Base-by-base conservation (phyloP, 1,140 invertebrate species). In the Drosophila ogumai region DNA sequence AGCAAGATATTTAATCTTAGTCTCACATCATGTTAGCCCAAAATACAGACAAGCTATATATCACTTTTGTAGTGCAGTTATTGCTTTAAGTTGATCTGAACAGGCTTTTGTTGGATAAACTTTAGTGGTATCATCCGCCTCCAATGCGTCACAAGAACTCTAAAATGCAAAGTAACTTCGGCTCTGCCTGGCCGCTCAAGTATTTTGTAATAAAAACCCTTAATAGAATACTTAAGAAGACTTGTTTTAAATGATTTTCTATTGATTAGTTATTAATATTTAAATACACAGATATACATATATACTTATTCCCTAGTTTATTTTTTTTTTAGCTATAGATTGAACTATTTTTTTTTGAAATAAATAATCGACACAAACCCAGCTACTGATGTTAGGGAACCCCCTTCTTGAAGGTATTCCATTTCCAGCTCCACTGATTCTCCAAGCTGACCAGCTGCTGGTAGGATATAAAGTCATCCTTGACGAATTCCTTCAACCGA, bases 351-450 rank as follows among this genome's bases (percentile, higher is more conserved):
- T 38, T 7, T 25, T 59, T 32, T 7, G n/a, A 56, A 56, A 61
- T 55, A 44, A 19, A 46, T 31, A 36, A 19, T 64, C 38, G 3
- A 22, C 40, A 36, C 9, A 17, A 49, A 17, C 4, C 5, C 0
- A 10, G 19, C 2, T 36, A 19, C 15, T 17, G 15, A 9, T 36
- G 50, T 72, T 22, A 72, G 12, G 66, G 52, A 41, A 31, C 7
- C 0, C 41, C 54, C 12, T 19, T 59, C 8, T 72, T 72, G 6
- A 72, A 25, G 31, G 31, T 72, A 17, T 59, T 59, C 52, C 69
- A 72, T 31, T 72, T 72, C 66, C 67, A 72, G 31, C 13, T 50
- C 69, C 67, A 72, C 38, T 72, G 69, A 32, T 72, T 72, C 15
- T 72, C 69, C 31, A 72, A 17, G 28, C 69, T 72, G 1, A 41